These are phyloP conservation scores for Hanleya hanleyi DNA, from an alignment of 2,888 invertebrate genomes.

Conservation along the genomic window DNA sequence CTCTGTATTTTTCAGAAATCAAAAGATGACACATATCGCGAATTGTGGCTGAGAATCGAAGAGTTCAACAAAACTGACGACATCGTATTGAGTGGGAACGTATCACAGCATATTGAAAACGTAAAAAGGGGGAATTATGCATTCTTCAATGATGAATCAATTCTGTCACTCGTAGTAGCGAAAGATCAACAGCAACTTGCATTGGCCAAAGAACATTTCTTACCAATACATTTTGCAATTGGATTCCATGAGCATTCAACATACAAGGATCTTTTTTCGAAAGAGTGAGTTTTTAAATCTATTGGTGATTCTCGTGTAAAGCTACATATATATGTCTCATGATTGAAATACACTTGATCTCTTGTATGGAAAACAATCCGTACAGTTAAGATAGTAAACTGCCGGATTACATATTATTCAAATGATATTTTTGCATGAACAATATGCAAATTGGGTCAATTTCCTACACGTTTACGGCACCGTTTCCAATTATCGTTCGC, in stretches of 20 bases:
- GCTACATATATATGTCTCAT: too few relatives aligned
- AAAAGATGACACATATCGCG: neutral
- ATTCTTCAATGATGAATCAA: neutral
- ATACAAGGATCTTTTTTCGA: neutral
- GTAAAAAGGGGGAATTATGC: neutral
- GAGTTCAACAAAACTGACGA: neutral
- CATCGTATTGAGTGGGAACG: neutral
- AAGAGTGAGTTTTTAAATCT: slow-evolving; percentile 6
- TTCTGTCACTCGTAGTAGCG: neutral
- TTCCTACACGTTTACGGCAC: too few relatives aligned
- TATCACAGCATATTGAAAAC: neutral
- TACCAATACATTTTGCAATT: neutral
- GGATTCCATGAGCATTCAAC: neutral
- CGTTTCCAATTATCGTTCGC: too few relatives aligned
- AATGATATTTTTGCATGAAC: too few relatives aligned
- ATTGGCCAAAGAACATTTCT: neutral
- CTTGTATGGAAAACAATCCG: too few relatives aligned
- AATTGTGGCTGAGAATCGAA: neutral
- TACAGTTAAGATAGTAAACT: too few relatives aligned
- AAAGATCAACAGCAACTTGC: neutral
- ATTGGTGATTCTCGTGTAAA: too few relatives aligned
- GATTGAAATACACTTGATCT: too few relatives aligned
- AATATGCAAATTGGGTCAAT: too few relatives aligned
- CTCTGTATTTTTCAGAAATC: neutral
- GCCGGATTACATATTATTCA: too few relatives aligned